Percentiles rank a stretch among this genome's conserved stretches.
These are phyloP conservation scores for Drosophila rellima DNA, from an alignment of 2,888 invertebrate species.

Conservation along the genomic window DNA sequence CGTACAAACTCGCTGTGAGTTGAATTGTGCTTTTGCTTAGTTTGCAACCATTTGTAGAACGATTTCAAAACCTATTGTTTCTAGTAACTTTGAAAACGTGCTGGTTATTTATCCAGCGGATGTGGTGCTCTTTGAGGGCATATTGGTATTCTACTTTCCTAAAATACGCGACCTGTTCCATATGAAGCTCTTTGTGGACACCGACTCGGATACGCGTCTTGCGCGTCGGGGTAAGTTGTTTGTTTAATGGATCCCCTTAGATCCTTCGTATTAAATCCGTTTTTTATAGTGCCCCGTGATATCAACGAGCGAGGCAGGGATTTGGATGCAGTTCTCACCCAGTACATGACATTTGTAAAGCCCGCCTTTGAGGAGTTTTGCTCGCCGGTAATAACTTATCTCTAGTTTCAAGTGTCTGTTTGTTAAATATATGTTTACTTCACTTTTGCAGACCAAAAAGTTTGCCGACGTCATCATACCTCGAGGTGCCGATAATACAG, in stretches of 20 bases:
- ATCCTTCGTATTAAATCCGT: background rate
- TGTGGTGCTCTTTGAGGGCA: conserved; percentile 98
- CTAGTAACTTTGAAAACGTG: conserved; percentile 88
- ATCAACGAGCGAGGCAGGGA: conserved; percentile 97
- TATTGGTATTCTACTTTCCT: conserved; percentile 98
- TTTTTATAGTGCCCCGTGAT: conserved; percentile 95
- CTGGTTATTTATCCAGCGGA: conserved; percentile 97
- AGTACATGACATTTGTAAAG: conserved; percentile 99
- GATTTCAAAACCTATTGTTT: background rate
- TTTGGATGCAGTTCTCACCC: conserved; percentile 96
- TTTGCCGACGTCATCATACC: conserved; percentile 99
- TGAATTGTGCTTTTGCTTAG: too few species aligned
- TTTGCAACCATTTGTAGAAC: background rate
- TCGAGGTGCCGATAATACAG: conserved; percentile 98
- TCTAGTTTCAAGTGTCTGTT: background rate
- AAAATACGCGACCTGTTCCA: conserved; percentile 97
- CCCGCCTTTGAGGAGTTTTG: conserved; percentile 99
- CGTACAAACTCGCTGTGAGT: conserved; percentile 94
- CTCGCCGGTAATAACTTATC: conserved; percentile 91
- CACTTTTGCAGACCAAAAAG: conserved; percentile 95
- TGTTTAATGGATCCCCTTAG: too few species aligned
- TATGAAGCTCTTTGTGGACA: conserved; percentile 99
- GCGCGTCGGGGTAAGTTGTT: conserved; percentile 93
- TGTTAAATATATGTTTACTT: background rate
- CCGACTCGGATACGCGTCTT: conserved; percentile 98